These are phyloP conservation scores for Muscina levida DNA, from an alignment of 2,888 invertebrate genomes.

Conservation along the genomic window DNA sequence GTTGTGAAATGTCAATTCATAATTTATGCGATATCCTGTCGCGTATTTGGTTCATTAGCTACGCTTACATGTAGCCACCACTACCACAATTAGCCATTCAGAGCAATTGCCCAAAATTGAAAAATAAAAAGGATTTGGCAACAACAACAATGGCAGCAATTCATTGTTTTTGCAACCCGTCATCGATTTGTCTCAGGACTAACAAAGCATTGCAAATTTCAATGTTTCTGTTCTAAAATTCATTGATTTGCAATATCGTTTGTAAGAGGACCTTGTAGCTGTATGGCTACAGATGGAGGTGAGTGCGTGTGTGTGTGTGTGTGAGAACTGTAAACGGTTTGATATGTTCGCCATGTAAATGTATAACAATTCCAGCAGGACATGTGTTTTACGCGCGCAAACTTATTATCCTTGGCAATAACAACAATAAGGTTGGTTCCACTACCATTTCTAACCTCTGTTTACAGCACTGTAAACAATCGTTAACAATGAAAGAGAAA, in stretches of 20 bases:
- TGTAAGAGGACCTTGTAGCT: not conserved
- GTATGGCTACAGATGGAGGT: too few species aligned
- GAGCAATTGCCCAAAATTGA: not conserved
- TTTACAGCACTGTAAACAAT: constrained; percentile 34
- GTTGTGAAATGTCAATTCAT: constrained; percentile 20
- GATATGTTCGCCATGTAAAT: constrained; percentile 2
- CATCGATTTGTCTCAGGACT: constrained; percentile 21
- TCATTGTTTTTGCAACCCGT: not conserved
- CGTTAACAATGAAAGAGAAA: constrained; percentile 44
- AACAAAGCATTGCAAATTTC: constrained; percentile 56
- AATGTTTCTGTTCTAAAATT: constrained; percentile 13
- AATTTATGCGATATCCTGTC: constrained; percentile 34
- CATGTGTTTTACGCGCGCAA: constrained; percentile 55
- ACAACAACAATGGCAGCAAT: constrained; percentile 1
- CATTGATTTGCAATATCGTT: constrained; percentile 55
- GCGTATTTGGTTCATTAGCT: constrained; percentile 42
- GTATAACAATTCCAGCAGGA: constrained; percentile 35
- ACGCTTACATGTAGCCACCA: constrained; percentile 43
- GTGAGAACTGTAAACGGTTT: too few species aligned
- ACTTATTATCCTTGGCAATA: constrained; percentile 14
- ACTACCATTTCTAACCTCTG: not conserved
- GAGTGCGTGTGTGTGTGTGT: not conserved
- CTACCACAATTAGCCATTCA: constrained; percentile 40
- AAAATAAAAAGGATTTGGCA: constrained; percentile 29
- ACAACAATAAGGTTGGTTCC: not conserved